A percentile compares a stretch with the other conserved stretches of the same genome.
Conservation (phyloP, 2,797 vertebrate genomes). For the Arremon brunneinucha region DNA sequence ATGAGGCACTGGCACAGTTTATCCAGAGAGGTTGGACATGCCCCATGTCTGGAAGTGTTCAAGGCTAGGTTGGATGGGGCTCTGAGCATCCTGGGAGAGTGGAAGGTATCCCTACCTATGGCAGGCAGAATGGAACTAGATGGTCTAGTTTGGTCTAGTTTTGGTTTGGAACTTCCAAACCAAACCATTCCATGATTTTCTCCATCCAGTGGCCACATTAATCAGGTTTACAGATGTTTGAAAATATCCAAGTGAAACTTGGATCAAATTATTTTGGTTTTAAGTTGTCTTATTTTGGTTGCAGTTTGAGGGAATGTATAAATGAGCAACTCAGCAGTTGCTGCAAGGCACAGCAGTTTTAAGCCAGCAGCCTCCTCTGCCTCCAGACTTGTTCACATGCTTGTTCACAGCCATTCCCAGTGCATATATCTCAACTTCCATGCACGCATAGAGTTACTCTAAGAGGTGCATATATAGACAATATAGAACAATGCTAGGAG, state of each 20-base stretch:
- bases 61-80: background rate
- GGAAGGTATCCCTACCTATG: background rate
- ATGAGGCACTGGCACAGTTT: background rate
- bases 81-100: background rate
- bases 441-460: background rate
- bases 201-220: background rate
- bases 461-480: background rate
- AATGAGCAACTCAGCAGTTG: background rate
- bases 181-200: background rate
- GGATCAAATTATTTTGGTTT: background rate
- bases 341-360: background rate
- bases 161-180: background rate
- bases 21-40: fast-evolving
- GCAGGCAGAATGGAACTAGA: background rate
- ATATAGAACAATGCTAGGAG: background rate
- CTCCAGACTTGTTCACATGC: background rate
- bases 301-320: background rate
- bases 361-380: background rate
- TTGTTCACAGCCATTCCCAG: background rate
- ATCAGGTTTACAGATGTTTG: background rate
- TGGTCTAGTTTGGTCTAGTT: background rate
- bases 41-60: background rate
- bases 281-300: background rate
- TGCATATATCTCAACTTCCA: background rate
- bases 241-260: background rate